Base-by-base conservation (phyloP, 2,888 invertebrate species). In the Andrena fulva region DNA sequence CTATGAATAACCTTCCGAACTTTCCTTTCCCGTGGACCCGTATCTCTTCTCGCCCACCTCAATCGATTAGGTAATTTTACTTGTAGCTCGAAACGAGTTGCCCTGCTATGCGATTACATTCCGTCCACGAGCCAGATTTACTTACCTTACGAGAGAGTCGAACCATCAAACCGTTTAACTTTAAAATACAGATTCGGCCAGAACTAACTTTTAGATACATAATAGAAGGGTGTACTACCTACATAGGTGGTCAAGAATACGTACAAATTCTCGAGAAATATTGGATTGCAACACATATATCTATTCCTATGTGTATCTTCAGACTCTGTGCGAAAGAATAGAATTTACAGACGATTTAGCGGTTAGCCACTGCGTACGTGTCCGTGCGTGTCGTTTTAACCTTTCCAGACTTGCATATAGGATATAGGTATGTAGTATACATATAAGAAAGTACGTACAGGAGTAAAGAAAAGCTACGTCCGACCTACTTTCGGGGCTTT, bases 401-500 rank as follows among this genome's bases (percentile, higher is more conserved):
- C 60, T 62, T 77, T 60, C 35, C 42, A 27, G 54, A 10, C 10
- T 24, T 56, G 6, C n/a, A 6, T 3, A 10, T 1, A 35, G 16
- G 24, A 33, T 42, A 42, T 42, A 42, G 42, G 42, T 42, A 16
- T 16, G 42, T 16, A 42, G 12, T 16, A 42, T 42, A 4, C 42
- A 42, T 16, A 16, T 42, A 42, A 42, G 16, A 4, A 42, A 16
- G 42, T 16, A 16, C 31, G 6, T 6, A 31, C 1, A 35, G 16
- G 24, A 27, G 24, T 27, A 48, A 68, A 63, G 73, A 67, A 71
- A 70, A 86, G 73, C 50, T 24, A n/a, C 33, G 74, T 59, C 75
- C 60, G 86, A 76, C 77, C 83, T 67, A 80, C 77, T 86, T 86
- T 86, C 50, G 50, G 48, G 62, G 60, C 75, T 78, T 82, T 87